These are phyloP conservation scores for Pristionchus entomophagus DNA, from an alignment of 2,888 invertebrate species.

Conservation along the genomic window DNA sequence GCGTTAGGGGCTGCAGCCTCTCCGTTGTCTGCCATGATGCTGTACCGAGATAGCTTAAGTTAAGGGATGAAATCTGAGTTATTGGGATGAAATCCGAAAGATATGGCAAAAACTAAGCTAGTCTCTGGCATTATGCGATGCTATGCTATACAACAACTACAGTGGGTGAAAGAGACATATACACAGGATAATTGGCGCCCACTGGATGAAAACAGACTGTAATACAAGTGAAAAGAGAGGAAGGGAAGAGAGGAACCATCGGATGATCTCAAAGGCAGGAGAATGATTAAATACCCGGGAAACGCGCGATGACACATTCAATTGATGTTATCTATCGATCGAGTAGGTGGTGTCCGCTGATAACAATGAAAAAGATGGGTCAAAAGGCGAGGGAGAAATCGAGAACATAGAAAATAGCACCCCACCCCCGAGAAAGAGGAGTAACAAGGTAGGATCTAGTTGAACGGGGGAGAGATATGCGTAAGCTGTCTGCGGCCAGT, in stretches of 20 bases:
- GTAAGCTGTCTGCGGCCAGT: not conserved
- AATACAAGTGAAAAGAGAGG: conserved; percentile 11
- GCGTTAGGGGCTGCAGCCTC: no score
- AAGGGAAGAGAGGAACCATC: not conserved
- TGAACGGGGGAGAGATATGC: not conserved
- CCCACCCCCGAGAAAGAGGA: not conserved
- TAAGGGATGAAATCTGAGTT: no score
- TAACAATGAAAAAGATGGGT: not conserved
- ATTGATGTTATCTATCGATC: conserved; percentile 34
- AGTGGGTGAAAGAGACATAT: not conserved
- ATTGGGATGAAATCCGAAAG: no score
- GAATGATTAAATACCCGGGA: conserved; percentile 22
- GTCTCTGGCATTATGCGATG: not conserved
- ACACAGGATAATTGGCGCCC: conserved; percentile 36
- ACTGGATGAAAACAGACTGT: conserved; percentile 29
- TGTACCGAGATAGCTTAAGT: no score
- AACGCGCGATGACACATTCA: conserved; percentile 26
- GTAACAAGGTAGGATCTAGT: not conserved
- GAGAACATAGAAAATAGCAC: not conserved
- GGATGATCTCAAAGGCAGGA: not conserved
- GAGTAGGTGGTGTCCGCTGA: conserved; percentile 28
- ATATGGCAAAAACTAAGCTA: not conserved
- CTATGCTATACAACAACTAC: conserved; percentile 15
- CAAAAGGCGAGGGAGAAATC: conserved; percentile 15
- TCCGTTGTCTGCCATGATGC: no score